Percentiles rank a stretch among this genome's conserved stretches.
These are phyloP conservation scores for Hafferia zeledoni DNA, from an alignment of 2,797 vertebrate species.

Conservation along the genomic window DNA sequence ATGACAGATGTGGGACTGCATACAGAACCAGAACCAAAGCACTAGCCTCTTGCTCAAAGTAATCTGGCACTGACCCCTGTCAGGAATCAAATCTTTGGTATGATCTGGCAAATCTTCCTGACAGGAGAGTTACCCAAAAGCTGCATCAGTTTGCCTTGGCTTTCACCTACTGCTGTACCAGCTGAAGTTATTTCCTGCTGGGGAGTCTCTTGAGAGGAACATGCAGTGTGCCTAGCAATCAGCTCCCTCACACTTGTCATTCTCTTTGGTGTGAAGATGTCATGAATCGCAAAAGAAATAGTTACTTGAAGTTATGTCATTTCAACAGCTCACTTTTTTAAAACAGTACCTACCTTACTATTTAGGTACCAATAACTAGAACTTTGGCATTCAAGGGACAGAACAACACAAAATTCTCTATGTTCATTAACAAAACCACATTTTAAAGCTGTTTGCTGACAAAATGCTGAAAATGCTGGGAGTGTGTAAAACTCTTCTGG, in stretches of 20 bases:
- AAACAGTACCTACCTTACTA: neutral
- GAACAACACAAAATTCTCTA: neutral
- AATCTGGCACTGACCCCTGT: neutral
- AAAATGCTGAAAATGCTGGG: neutral
- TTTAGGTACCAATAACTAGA: neutral
- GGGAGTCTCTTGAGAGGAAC: neutral
- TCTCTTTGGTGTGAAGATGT: neutral
- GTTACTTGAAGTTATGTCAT: neutral
- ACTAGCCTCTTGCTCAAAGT: neutral
- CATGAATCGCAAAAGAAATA: neutral
- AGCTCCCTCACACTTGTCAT: neutral
- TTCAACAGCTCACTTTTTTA: neutral
- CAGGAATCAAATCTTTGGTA: neutral
- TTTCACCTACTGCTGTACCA: neutral
- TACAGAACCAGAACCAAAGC: neutral
- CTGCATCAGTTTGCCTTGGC: neutral
- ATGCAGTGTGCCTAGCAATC: neutral
- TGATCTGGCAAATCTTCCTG: neutral
- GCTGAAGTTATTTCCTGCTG: neutral
- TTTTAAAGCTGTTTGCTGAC: neutral
- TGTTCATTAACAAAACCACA: neutral
- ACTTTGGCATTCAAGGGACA: neutral
- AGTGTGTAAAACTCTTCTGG: neutral
- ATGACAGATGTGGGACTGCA: neutral
- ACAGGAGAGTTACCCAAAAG: neutral